Conservation (phyloP, 2,888 invertebrate genomes). For the Dascillus cervinus region DNA sequence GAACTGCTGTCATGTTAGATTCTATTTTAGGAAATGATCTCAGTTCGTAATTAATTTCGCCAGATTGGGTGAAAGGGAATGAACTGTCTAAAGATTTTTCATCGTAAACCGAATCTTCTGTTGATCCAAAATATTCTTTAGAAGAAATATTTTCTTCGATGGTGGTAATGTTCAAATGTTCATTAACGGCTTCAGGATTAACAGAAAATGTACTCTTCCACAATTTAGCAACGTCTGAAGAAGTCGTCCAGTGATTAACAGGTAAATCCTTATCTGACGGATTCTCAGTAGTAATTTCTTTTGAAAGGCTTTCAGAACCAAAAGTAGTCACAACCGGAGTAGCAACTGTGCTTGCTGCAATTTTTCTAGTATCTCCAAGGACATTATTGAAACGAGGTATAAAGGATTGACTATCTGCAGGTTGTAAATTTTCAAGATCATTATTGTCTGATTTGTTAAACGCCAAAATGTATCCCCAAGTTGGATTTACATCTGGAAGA, state of each 20-base stretch:
- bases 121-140: conserved; percentile 35
- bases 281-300: neutral
- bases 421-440: conserved; percentile 57
- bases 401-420: conserved; percentile 64
- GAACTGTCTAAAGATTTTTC: conserved; percentile 9
- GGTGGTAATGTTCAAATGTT: conserved; percentile 39
- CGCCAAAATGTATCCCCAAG: conserved; percentile 32
- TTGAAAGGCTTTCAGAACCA: neutral
- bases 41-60: conserved; percentile 38
- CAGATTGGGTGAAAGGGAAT: conserved; percentile 4
- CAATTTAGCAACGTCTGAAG: conserved; percentile 46
- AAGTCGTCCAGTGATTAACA: conserved; percentile 35
- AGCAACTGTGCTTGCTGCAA: conserved; percentile 1
- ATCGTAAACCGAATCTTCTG: conserved; percentile 6
- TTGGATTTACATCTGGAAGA: conserved; percentile 3
- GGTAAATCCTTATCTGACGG: conserved; percentile 21
- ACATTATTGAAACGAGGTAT: conserved; percentile 49
- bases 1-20: conserved; percentile 33
- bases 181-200: conserved; percentile 66
- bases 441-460: conserved; percentile 21
- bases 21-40: conserved; percentile 38
- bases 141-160: conserved; percentile 21
- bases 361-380: conserved; percentile 36
- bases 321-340: neutral
- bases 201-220: conserved; percentile 63